Conservation (phyloP, 2,113 vertebrate genomes). For the Prunella fulvescens region DNA sequence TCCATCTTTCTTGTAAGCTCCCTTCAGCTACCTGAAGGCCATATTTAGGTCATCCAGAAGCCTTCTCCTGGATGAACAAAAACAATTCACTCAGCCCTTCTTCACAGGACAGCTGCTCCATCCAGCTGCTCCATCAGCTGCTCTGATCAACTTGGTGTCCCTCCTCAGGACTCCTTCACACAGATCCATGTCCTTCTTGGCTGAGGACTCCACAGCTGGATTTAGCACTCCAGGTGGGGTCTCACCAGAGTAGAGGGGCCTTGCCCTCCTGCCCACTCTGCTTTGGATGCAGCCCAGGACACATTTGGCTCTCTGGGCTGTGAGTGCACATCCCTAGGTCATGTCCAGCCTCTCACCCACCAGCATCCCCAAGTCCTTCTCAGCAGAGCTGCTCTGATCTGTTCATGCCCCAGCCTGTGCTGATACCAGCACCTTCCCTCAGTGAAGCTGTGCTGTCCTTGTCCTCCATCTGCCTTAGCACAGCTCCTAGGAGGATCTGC, state of each 20-base stretch:
- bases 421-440: not conserved
- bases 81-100: not conserved
- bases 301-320: rapidly evolving
- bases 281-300: not conserved
- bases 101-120: not conserved
- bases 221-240: not conserved
- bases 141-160: not conserved
- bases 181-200: not conserved
- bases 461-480: not conserved
- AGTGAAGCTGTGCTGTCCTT: not conserved
- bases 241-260: not conserved
- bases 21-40: not conserved
- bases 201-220: not conserved
- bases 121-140: too few relatives aligned
- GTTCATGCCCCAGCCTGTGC: not conserved
- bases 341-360: not conserved
- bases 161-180: not conserved
- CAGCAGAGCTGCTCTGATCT: not conserved
- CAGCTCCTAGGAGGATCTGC: not conserved
- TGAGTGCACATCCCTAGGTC: not conserved
- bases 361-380: not conserved
- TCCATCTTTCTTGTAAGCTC: not conserved
- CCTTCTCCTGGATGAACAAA: not conserved
- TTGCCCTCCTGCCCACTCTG: rapidly evolving
- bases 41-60: not conserved